Evolutionary conservation across 2,113 vertebrate species (phyloP).

Genomic region (Hepsetus odoe): DNA sequence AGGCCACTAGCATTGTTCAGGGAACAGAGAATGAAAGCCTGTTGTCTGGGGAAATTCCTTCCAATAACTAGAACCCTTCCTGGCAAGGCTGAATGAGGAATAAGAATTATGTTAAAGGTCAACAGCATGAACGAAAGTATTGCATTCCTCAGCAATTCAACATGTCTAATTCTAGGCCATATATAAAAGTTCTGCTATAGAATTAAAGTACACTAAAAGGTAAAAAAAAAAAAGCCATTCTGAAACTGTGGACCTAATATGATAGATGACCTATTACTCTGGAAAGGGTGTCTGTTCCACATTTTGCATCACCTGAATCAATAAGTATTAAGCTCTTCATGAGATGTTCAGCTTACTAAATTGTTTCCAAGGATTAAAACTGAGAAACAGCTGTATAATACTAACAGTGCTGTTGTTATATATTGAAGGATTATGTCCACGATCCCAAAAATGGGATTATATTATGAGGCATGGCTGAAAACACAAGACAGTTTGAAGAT

Average conservation of each 20-base stretch:
- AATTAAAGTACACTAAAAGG: not conserved
- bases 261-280: not conserved
- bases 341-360: not conserved
- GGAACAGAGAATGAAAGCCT: constrained; percentile 33
- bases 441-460: constrained; percentile 25
- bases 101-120: constrained; percentile 44
- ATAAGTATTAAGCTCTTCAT: not conserved
- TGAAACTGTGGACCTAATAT: not conserved
- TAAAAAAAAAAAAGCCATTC: not conserved
- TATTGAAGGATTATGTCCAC: not conserved
- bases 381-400: not conserved
- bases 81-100: constrained; percentile 41
- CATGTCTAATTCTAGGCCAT: constrained; percentile 14
- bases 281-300: not conserved
- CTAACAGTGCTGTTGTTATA: too few species aligned
- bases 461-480: not conserved
- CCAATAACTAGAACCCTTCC: constrained; percentile 35
- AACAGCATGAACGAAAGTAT: constrained; percentile 35
- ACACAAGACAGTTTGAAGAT: not conserved
- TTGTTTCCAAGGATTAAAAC: not conserved
- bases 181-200: not conserved
- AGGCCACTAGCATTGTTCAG: constrained; percentile 22
- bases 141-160: constrained; percentile 7
- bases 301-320: not conserved
- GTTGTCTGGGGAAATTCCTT: constrained; percentile 36